A percentile compares a stretch with the other conserved stretches of the same genome.
Conservation (phyloP, 2,888 invertebrate species). For the Noctua janthe region DNA sequence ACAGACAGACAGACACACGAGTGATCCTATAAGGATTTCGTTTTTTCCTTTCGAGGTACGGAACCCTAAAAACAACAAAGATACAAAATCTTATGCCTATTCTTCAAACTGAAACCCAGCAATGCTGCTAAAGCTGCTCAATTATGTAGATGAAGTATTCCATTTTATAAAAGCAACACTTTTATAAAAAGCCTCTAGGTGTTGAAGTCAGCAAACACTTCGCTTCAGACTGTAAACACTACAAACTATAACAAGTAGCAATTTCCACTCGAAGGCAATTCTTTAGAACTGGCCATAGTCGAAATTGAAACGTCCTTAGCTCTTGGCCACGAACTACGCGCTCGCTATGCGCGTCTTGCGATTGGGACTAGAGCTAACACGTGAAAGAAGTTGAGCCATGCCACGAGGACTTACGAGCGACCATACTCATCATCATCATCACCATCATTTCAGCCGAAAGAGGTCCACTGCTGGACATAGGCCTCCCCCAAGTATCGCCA, state of each 20-base stretch:
- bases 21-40: too few relatives aligned
- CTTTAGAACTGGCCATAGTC: conserved; percentile 21
- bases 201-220: conserved; percentile 25
- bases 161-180: conserved; percentile 2
- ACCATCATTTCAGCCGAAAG: too few relatives aligned
- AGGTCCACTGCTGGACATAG: too few relatives aligned
- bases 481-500: too few relatives aligned
- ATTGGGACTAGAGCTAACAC: neutral
- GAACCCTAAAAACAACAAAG: too few relatives aligned
- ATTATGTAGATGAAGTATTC: neutral
- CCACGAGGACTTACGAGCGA: neutral
- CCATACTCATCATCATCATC: too few relatives aligned
- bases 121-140: neutral
- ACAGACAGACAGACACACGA: too few relatives aligned
- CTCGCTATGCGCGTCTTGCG: neutral
- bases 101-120: too few relatives aligned
- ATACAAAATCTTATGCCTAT: neutral
- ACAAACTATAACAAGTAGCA: conserved; percentile 29
- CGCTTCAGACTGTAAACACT: conserved; percentile 23
- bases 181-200: conserved; percentile 4
- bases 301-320: conserved; percentile 18
- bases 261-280: conserved; percentile 21
- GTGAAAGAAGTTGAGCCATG: neutral
- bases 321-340: neutral
- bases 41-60: too few relatives aligned